Percentiles rank a stretch among this genome's conserved stretches.
phyloP scores from a whole-genome alignment of 2,888 invertebrate genomes.

The Ditula angustiorana region DNA sequence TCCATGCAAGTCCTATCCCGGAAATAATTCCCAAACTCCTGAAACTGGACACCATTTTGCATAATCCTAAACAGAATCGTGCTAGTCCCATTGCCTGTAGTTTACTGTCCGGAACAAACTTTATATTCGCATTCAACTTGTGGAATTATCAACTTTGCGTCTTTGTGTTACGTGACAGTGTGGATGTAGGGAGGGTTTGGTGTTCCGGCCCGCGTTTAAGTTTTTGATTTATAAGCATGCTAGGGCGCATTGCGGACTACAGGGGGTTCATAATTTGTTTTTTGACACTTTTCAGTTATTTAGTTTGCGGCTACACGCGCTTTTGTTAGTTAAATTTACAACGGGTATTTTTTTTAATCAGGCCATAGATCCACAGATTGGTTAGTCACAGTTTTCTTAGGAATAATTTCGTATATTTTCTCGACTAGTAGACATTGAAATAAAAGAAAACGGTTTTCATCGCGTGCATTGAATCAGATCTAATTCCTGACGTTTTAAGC shows the following conservation, averaged over 20 bases:
- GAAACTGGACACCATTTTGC: constrained; percentile 34
- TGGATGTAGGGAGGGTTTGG: neutral
- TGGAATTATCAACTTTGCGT: constrained; percentile 3
- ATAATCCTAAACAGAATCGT: constrained; percentile 39
- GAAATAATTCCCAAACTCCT: constrained; percentile 32
- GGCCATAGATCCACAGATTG: too few relatives aligned
- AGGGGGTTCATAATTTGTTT: constrained; percentile 21
- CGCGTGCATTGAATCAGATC: too few relatives aligned
- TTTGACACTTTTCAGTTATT: neutral
- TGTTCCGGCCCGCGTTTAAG: constrained; percentile 15
- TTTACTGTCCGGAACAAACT: constrained; percentile 19
- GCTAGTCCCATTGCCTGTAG: constrained; percentile 29
- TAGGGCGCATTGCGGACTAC: constrained; percentile 29
- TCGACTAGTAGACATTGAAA: too few relatives aligned
- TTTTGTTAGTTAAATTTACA: neutral
- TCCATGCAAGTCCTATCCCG: constrained; percentile 30
- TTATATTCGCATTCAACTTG: neutral
- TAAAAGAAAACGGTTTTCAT: too few relatives aligned
- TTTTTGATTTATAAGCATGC: constrained; percentile 36
- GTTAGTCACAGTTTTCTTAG: too few relatives aligned
- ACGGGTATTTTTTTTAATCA: too few relatives aligned
- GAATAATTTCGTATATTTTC: too few relatives aligned
- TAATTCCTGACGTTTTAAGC: too few relatives aligned
- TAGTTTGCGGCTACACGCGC: neutral
- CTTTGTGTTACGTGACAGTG: neutral